Conservation (phyloP, 2,797 vertebrate species). For the Peromyscus melanophrys region DNA sequence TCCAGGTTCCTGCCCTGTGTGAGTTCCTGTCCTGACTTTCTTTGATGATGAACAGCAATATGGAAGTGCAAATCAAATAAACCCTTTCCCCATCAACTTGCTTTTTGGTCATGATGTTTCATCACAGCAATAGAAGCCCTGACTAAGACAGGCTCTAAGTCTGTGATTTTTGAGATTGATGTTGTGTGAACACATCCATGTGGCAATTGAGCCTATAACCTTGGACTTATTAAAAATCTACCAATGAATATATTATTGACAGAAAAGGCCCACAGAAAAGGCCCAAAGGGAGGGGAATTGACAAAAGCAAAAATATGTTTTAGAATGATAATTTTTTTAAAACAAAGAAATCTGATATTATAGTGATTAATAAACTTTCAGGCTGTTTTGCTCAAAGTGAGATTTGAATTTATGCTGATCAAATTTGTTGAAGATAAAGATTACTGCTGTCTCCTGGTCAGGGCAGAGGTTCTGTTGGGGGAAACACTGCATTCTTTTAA, state of each 20-base stretch:
- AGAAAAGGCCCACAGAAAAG: constrained; percentile 22
- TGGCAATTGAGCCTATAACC: neutral
- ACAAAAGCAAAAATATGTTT: neutral
- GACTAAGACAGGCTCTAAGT: neutral
- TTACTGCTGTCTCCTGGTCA: neutral
- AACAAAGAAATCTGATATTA: neutral
- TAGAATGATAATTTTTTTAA: constrained; percentile 35
- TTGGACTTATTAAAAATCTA: constrained; percentile 12
- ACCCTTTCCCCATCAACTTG: neutral
- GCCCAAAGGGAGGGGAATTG: neutral
- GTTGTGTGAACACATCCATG: neutral
- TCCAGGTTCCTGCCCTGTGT: neutral
- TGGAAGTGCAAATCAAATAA: neutral
- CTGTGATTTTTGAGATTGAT: neutral
- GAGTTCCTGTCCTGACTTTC: neutral
- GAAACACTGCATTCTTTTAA: constrained; percentile 24
- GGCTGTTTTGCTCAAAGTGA: constrained; percentile 17
- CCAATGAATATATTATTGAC: neutral
- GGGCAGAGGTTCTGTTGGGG: constrained; percentile 3
- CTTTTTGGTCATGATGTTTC: neutral
- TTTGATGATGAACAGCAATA: neutral
- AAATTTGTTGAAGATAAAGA: constrained; percentile 29
- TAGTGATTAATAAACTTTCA: constrained; percentile 45
- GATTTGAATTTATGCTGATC: constrained; percentile 26
- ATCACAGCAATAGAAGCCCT: neutral